Conservation (phyloP, 2,888 invertebrate species). For the Leptopilina drosophilae region DNA sequence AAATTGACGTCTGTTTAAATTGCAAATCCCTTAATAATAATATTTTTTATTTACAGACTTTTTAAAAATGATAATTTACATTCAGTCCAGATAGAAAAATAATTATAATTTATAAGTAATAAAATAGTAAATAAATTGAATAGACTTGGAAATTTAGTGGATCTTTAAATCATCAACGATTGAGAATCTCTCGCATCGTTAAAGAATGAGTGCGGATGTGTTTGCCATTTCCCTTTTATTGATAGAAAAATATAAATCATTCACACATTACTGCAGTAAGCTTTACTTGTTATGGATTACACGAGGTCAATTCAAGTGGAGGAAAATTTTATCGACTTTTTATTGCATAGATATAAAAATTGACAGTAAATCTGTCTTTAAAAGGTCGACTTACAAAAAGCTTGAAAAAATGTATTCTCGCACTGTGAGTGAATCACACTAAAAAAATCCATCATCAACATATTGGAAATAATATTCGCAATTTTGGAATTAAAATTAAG, state of each 20-base stretch:
- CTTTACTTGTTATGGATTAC: constrained; percentile 12
- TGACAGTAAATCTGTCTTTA: constrained; percentile 13
- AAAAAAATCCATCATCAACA: no score
- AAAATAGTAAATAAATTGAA: constrained; percentile 7
- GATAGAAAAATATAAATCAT: constrained; percentile 23
- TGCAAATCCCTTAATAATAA: no score
- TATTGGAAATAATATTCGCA: no score
- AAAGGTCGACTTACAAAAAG: constrained; percentile 3
- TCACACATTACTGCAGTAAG: not conserved
- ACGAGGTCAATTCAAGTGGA: constrained; percentile 3
- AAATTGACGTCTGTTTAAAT: no score
- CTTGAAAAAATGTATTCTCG: not conserved
- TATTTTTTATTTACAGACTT: no score
- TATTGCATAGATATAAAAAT: constrained; percentile 18
- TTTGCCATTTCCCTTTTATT: not conserved
- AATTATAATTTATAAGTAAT: not conserved
- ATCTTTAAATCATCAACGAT: not conserved
- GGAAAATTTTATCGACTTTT: not conserved
- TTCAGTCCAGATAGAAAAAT: not conserved
- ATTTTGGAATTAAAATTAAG: no score
- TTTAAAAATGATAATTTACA: not conserved
- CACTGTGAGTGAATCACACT: no score
- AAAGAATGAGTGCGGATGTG: constrained; percentile 17
- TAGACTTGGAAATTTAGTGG: not conserved
- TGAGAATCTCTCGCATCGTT: constrained; percentile 8